These are phyloP conservation scores for Agrypnia vestita DNA, from an alignment of 1,140 invertebrate genomes.

Conservation along the genomic window DNA sequence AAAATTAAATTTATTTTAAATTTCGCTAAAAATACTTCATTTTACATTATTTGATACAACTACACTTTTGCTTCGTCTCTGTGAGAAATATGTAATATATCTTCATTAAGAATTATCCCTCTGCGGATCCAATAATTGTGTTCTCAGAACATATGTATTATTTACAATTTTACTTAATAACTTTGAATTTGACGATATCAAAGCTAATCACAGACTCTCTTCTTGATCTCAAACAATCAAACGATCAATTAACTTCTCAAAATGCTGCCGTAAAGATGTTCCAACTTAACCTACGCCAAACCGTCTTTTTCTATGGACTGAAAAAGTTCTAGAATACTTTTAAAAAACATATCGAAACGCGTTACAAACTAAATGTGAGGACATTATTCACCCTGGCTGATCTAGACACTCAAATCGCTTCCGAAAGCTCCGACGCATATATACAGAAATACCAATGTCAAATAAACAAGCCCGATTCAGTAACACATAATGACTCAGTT, in stretches of 20 bases:
- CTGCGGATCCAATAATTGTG: too few species aligned
- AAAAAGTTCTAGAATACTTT: constrained; percentile 2
- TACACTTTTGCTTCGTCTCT: too few species aligned
- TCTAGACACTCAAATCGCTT: constrained; percentile 31
- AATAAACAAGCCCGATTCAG: constrained; percentile 39
- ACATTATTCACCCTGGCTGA: constrained; percentile 24
- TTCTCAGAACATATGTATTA: too few species aligned
- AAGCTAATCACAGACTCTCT: too few species aligned
- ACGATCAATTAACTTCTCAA: background rate
- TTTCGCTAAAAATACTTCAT: too few species aligned
- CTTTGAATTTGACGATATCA: too few species aligned
- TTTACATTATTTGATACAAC: too few species aligned
- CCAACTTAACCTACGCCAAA: constrained; percentile 11
- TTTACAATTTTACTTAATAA: too few species aligned
- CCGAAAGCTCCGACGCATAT: constrained; percentile 15
- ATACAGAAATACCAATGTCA: constrained; percentile 41
- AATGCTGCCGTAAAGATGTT: background rate
- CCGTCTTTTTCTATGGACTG: background rate
- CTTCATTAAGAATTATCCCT: too few species aligned
- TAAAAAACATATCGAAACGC: constrained; percentile 21
- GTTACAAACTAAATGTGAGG: constrained; percentile 26
- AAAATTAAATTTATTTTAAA: too few species aligned
- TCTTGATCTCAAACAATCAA: background rate
- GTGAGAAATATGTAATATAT: too few species aligned
- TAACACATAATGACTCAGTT: background rate